A percentile compares a stretch with the other conserved stretches of the same genome.
Conservation (phyloP, 2,797 vertebrate genomes). For the Varecia variegata region DNA sequence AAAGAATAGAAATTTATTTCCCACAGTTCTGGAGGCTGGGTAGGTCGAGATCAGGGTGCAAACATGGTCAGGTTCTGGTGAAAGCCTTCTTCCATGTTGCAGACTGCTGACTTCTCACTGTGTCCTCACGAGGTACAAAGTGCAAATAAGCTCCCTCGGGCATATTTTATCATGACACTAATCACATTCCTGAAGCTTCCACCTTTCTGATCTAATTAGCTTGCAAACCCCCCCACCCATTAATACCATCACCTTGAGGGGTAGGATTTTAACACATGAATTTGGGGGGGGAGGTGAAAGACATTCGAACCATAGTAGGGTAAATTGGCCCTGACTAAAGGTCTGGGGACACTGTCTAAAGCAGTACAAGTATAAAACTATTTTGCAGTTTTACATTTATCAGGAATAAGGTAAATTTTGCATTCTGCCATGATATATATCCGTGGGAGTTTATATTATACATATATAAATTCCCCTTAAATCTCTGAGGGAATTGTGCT, state of each 20-base stretch:
- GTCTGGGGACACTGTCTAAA: not conserved
- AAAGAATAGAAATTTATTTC: not conserved
- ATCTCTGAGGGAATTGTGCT: not conserved
- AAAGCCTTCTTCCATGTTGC: not conserved
- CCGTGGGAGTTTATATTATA: not conserved
- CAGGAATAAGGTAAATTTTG: not conserved
- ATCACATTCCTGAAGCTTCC: not conserved
- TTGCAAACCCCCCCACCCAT: not conserved
- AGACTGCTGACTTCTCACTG: too few relatives aligned
- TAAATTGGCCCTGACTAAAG: not conserved
- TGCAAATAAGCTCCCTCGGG: too few relatives aligned
- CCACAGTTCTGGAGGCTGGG: not conserved
- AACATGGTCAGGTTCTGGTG: not conserved
- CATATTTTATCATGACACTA: not conserved
- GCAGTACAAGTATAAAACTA: not conserved
- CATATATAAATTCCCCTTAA: not conserved
- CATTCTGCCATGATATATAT: not conserved
- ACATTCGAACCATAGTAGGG: not conserved
- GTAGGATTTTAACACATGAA: not conserved
- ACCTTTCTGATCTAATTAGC: not conserved
- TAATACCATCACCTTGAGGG: not conserved
- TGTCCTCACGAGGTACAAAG: not conserved
- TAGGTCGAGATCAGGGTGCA: not conserved
- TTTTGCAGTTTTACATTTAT: not conserved
- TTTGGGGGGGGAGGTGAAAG: not conserved